Percentiles rank a stretch among this genome's conserved stretches.
Conservation (phyloP, 1,140 invertebrate species). For the Hypsibius dujardini region DNA sequence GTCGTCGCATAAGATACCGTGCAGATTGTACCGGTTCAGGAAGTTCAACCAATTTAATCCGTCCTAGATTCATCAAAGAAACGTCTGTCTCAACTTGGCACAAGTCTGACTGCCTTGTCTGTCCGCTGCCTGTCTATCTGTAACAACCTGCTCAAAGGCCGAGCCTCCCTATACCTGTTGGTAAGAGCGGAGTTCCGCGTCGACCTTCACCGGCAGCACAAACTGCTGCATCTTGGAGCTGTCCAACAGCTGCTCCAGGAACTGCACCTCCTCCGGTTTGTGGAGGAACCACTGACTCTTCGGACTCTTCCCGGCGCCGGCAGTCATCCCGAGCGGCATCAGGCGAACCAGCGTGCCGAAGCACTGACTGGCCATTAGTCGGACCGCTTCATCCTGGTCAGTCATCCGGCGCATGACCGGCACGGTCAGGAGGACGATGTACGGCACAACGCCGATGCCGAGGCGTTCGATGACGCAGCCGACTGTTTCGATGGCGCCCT, state of each 20-base stretch:
- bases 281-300: slow-evolving; percentile 37
- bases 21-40: slow-evolving; percentile 79
- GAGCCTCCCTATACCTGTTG: too few relatives aligned
- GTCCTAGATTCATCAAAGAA: slow-evolving; percentile 37
- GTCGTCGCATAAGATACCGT: slow-evolving; percentile 95
- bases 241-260: slow-evolving; percentile 73
- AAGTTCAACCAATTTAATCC: slow-evolving; percentile 96
- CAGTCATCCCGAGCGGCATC: slow-evolving; percentile 65
- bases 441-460: slow-evolving; percentile 68
- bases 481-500: too few relatives aligned
- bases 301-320: slow-evolving; percentile 21
- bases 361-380: slow-evolving; percentile 72
- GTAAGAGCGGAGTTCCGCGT: slow-evolving; percentile 55
- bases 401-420: slow-evolving; percentile 76
- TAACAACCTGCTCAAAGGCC: slow-evolving; percentile 26
- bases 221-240: slow-evolving; percentile 68
- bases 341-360: slow-evolving; percentile 84
- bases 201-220: slow-evolving; percentile 50
- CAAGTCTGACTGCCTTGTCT: too few relatives aligned
- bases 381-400: slow-evolving; percentile 59
- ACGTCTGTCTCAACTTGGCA: too few relatives aligned
- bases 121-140: slow-evolving; percentile 22
- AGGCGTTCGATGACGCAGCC: slow-evolving; percentile 41
- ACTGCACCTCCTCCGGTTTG: slow-evolving; percentile 47
- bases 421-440: slow-evolving; percentile 73